These are phyloP conservation scores for Manis javanica DNA, from an alignment of 2,797 vertebrate genomes.

Conservation along the genomic window DNA sequence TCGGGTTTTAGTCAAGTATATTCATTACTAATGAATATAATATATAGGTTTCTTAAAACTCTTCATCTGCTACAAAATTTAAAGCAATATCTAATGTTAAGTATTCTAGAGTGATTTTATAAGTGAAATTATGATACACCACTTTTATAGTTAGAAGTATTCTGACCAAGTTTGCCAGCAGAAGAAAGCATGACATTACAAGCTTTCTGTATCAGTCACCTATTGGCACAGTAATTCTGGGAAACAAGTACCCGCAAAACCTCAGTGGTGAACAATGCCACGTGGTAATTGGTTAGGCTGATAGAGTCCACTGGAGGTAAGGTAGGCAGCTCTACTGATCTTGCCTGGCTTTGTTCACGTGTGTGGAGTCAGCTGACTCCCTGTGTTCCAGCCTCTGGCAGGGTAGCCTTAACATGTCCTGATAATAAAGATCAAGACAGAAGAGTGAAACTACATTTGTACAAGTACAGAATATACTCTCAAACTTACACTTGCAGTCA, in stretches of 20 bases:
- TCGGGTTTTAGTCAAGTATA: background rate
- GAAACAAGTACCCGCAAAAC: background rate
- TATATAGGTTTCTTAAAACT: background rate
- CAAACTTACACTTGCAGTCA: background rate
- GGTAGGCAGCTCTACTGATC: background rate
- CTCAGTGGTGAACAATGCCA: background rate
- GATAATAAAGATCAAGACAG: background rate
- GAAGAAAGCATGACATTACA: background rate
- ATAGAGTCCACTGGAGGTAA: background rate
- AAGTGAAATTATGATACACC: background rate
- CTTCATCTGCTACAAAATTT: background rate
- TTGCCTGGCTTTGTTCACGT: background rate
- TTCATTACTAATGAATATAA: background rate
- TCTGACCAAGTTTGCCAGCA: constrained; percentile 3
- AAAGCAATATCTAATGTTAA: constrained; percentile 22
- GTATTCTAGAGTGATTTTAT: background rate
- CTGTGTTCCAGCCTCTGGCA: background rate
- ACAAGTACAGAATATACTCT: background rate
- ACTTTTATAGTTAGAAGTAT: constrained; percentile 26
- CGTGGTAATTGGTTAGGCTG: background rate
- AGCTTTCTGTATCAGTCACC: background rate
- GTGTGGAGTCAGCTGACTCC: background rate
- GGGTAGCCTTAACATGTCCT: background rate
- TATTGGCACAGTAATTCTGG: background rate
- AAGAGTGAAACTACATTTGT: background rate